A percentile compares a stretch with the other conserved stretches of the same genome.
phyloP scores from a whole-genome alignment of 1,140 invertebrate species.

The Drosophila ficusphila region DNA sequence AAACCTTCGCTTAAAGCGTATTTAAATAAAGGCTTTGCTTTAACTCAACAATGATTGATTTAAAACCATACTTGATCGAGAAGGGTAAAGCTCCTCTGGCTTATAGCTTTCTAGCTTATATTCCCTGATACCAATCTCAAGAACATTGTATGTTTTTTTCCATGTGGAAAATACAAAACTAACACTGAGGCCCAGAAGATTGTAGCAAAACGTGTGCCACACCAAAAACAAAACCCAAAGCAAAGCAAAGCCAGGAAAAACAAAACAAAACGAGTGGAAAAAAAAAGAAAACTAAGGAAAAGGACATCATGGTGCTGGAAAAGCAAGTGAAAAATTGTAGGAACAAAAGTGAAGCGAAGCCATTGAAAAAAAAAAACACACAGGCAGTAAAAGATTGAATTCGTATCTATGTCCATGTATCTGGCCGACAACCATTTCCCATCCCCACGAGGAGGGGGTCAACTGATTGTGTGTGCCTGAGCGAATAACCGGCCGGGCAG shows the following conservation, averaged over 20 bases:
- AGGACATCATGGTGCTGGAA: constrained; percentile 27
- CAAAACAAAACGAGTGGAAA: constrained; percentile 28
- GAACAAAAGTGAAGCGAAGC: constrained; percentile 52
- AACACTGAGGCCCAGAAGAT: constrained; percentile 17
- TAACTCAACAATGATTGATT: too few relatives aligned
- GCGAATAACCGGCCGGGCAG: constrained; percentile 47
- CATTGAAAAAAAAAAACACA: constrained; percentile 44
- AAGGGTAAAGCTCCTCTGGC: too few relatives aligned
- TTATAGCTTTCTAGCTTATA: too few relatives aligned
- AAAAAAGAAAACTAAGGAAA: constrained; percentile 34
- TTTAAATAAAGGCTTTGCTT: too few relatives aligned
- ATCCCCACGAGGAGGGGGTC: constrained; percentile 1
- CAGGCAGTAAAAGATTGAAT: constrained; percentile 61
- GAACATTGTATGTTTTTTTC: not conserved
- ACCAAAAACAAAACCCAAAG: constrained; percentile 37
- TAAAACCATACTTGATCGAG: too few relatives aligned
- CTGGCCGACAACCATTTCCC: not conserved
- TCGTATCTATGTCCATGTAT: constrained; percentile 53
- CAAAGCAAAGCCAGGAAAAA: constrained; percentile 1
- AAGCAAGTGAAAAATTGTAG: constrained; percentile 52
- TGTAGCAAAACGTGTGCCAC: constrained; percentile 44
- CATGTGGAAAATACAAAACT: constrained; percentile 24
- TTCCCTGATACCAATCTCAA: not conserved
- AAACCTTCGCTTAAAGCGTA: too few relatives aligned
- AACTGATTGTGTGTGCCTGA: constrained; percentile 56